A percentile compares a stretch with the other conserved stretches of the same genome.
Evolutionary conservation across 1,140 invertebrate species (phyloP).

Genomic region (Geopemphigus sp.): DNA sequence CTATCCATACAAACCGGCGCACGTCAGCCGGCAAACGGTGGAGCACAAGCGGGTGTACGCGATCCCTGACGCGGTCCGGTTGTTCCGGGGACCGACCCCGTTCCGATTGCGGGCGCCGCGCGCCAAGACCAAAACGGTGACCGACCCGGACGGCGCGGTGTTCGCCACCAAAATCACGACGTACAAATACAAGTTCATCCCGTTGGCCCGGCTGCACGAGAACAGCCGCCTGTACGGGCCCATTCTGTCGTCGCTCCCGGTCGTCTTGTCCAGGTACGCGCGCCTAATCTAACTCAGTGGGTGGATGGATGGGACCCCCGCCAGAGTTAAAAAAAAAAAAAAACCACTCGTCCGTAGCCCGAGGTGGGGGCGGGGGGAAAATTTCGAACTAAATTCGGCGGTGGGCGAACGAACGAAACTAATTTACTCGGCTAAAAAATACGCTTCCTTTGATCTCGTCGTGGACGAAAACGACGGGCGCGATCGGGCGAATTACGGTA

Average conservation of each 20-base stretch:
- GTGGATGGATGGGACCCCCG: no score
- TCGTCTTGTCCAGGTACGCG: conserved; percentile 3
- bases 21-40: neutral
- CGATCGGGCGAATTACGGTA: no score
- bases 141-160: neutral
- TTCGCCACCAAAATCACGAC: neutral
- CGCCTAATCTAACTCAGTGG: no score
- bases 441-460: no score
- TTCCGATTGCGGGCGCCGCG: neutral
- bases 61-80: neutral
- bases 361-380: no score
- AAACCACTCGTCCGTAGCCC: no score
- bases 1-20: conserved; percentile 36
- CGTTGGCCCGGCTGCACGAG: conserved; percentile 2
- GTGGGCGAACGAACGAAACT: no score
- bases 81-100: neutral
- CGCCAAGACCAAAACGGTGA: neutral
- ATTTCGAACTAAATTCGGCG: no score
- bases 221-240: conserved; percentile 17
- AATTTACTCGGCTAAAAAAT: no score
- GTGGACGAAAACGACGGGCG: no score
- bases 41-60: conserved; percentile 28
- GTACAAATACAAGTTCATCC: conserved; percentile 25
- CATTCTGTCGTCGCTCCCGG: conserved; percentile 11
- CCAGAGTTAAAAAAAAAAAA: no score